phyloP scores from a whole-genome alignment of 53 echinoderm and acorn worm species.

The Antedon mediterranea region DNA sequence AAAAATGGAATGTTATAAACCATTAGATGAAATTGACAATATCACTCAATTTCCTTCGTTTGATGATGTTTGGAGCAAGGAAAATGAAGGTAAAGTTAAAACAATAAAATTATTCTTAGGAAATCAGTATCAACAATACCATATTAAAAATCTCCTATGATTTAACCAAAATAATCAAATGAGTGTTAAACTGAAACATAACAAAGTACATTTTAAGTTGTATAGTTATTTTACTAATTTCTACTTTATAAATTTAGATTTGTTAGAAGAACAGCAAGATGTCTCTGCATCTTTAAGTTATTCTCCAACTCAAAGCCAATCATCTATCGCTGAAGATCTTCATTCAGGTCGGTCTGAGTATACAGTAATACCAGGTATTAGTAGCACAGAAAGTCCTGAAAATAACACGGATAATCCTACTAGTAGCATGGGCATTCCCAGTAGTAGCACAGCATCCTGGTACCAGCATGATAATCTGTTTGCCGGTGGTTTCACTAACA shows the following conservation, averaged over 20 bases:
- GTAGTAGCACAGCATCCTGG: neutral
- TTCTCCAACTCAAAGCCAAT: neutral
- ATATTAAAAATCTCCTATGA: too few species aligned
- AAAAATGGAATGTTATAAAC: neutral
- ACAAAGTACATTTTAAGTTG: too few species aligned
- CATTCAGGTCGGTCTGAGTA: neutral
- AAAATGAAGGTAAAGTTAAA: neutral
- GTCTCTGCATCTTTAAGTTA: neutral
- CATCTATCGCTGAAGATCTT: neutral
- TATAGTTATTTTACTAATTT: too few species aligned
- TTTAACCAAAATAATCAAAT: too few species aligned
- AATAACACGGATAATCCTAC: too few species aligned
- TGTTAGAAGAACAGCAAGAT: neutral
- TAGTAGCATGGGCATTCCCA: neutral
- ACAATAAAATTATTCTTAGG: too few species aligned
- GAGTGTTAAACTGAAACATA: too few species aligned
- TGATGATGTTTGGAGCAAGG: neutral
- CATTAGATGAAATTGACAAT: neutral
- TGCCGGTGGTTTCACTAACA: slow-evolving; percentile 49
- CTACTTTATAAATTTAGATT: too few species aligned
- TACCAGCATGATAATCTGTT: slow-evolving; percentile 14
- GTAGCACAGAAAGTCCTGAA: neutral
- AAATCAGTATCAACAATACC: too few species aligned
- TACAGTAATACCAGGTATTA: neutral
- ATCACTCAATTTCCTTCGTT: neutral